Conservation (phyloP, 2,113 vertebrate species). For the Peromyscus maniculatus region DNA sequence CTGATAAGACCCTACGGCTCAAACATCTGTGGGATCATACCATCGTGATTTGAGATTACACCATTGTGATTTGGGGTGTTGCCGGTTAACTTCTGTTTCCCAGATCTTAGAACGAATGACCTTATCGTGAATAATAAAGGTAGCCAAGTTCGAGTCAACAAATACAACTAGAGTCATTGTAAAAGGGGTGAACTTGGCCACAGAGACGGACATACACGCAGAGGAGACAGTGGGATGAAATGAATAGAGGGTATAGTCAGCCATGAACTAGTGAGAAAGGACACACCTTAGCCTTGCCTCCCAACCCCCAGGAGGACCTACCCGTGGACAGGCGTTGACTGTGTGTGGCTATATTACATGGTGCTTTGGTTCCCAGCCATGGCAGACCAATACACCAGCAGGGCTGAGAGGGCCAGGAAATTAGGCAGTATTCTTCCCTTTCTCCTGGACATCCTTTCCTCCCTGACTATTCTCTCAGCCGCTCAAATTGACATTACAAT, state of each 20-base stretch:
- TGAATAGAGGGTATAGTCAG: not conserved
- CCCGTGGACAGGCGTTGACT: not conserved
- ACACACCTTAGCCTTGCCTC: not conserved
- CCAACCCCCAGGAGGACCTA: not conserved
- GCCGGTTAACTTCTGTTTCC: not conserved
- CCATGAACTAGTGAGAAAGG: not conserved
- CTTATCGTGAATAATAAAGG: not conserved
- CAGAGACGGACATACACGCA: not conserved
- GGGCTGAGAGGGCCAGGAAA: not conserved
- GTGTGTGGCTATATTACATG: not conserved
- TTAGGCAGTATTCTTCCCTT: not conserved
- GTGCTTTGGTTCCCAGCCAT: not conserved
- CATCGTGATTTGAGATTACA: not conserved
- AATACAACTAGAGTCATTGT: conserved; percentile 4
- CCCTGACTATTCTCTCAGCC: not conserved
- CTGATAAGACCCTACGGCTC: not conserved
- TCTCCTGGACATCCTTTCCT: not conserved
- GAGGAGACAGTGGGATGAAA: not conserved
- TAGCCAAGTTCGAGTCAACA: not conserved
- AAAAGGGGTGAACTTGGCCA: not conserved
- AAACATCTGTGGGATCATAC: not conserved
- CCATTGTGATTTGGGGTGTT: not conserved
- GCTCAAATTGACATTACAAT: not conserved
- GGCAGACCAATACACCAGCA: not conserved
- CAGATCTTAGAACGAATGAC: not conserved